Evolutionary conservation across 2,888 invertebrate genomes (phyloP).

Genomic region (Ectemnius lituratus): DNA sequence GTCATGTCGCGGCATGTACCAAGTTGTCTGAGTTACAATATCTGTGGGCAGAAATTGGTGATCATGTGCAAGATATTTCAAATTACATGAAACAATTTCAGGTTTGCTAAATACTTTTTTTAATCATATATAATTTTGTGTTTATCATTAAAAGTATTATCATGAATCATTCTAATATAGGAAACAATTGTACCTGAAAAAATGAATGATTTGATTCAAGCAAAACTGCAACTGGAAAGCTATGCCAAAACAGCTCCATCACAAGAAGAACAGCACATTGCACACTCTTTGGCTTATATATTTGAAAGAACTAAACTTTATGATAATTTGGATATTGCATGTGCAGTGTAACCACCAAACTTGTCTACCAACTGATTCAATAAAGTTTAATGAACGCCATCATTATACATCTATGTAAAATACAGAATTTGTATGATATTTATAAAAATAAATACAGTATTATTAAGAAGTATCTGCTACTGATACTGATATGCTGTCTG

Average conservation of each 20-base stretch:
- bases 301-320: constrained; percentile 62
- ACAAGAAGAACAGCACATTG: constrained; percentile 65
- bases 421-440: not conserved
- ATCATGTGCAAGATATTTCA: constrained; percentile 68
- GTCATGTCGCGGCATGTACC: constrained; percentile 81
- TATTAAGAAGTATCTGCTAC: not conserved
- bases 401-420: not conserved
- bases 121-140: not conserved
- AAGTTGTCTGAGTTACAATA: constrained; percentile 66
- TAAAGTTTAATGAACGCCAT: constrained; percentile 6
- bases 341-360: not conserved
- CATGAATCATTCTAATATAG: constrained; percentile 54
- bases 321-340: constrained; percentile 51
- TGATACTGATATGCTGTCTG: not conserved
- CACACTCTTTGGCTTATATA: constrained; percentile 63
- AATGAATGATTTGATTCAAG: constrained; percentile 70
- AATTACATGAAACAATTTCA: constrained; percentile 71
- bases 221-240: constrained; percentile 65
- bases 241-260: constrained; percentile 60
- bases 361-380: not conserved
- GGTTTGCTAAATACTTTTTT: constrained; percentile 50
- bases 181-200: constrained; percentile 73
- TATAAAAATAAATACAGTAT: constrained; percentile 13
- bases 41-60: constrained; percentile 69
- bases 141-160: constrained; percentile 3